These are phyloP conservation scores for Drosophila biarmipes DNA, from an alignment of 1,140 invertebrate genomes.

Conservation along the genomic window DNA sequence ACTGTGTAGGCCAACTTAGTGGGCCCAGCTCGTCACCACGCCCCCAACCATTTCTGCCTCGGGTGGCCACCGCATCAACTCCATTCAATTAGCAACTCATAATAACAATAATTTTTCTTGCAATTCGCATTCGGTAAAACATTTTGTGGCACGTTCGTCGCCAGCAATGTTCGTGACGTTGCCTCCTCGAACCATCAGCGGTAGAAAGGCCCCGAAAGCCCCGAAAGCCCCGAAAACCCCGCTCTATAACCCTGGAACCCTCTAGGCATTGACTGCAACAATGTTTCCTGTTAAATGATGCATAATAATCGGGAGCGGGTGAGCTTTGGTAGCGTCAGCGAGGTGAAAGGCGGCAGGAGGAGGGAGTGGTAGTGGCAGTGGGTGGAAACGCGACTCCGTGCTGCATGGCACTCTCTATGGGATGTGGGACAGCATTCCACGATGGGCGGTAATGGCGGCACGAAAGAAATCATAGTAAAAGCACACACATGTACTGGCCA, in stretches of 20 bases:
- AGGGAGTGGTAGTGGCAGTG: neutral
- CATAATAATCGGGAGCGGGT: conserved; percentile 73
- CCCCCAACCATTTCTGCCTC: neutral
- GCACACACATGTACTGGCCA: conserved; percentile 7
- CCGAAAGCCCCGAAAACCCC: conserved; percentile 3
- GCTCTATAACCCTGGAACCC: conserved; percentile 25
- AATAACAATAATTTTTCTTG: conserved; percentile 80
- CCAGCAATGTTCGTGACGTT: conserved; percentile 69
- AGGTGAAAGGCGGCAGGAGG: conserved; percentile 43
- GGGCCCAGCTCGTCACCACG: conserved; percentile 8
- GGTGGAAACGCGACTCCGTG: conserved; percentile 10
- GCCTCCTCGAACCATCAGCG: conserved; percentile 31
- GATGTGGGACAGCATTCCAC: conserved; percentile 67
- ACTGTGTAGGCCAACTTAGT: conserved; percentile 15
- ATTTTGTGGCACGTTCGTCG: conserved; percentile 77
- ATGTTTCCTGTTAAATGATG: conserved; percentile 82
- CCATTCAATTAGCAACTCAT: conserved; percentile 82
- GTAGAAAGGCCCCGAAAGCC: conserved; percentile 11
- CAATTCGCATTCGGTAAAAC: conserved; percentile 79
- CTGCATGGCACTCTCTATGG: conserved; percentile 7
- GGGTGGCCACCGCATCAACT: conserved; percentile 50
- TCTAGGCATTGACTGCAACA: conserved; percentile 78
- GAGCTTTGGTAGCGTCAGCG: conserved; percentile 59
- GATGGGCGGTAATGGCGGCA: conserved; percentile 29
- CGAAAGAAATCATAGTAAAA: conserved; percentile 66